A percentile compares a stretch with the other conserved stretches of the same genome.
phyloP scores from a whole-genome alignment of 2,888 invertebrate genomes.

The Pollenia labialis region DNA sequence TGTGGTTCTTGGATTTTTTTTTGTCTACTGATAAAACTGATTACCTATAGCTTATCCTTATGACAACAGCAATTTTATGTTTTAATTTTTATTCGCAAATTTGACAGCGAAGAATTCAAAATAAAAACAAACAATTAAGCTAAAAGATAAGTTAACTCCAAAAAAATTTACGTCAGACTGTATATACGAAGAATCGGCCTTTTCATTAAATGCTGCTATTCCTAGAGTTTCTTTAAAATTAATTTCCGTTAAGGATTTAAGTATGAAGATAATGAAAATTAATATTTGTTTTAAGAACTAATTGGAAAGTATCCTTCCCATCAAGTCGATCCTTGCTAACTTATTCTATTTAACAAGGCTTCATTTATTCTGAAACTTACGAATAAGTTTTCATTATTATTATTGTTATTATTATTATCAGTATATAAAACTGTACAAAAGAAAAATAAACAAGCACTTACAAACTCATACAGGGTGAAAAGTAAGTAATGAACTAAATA shows the following conservation, averaged over 20 bases:
- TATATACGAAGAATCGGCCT: neutral
- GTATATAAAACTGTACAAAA: neutral
- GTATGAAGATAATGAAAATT: conserved; percentile 7
- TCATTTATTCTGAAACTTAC: neutral
- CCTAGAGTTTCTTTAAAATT: neutral
- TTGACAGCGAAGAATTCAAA: neutral
- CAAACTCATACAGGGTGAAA: no score
- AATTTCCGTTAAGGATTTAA: neutral
- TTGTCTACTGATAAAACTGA: neutral
- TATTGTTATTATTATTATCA: neutral
- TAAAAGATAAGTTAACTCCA: neutral
- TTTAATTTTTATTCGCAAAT: neutral
- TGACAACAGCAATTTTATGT: neutral
- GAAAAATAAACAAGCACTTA: no score
- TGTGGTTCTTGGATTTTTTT: neutral
- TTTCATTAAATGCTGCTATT: neutral
- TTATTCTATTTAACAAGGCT: neutral
- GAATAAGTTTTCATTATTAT: neutral
- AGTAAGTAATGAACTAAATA: no score
- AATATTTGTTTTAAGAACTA: conserved; percentile 13
- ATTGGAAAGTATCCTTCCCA: neutral
- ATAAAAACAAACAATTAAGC: neutral
- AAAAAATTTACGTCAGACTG: neutral
- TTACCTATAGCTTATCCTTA: neutral
- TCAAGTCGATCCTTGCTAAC: neutral